Conservation (phyloP, 2,888 invertebrate genomes). For the Monochamus alternatus region DNA sequence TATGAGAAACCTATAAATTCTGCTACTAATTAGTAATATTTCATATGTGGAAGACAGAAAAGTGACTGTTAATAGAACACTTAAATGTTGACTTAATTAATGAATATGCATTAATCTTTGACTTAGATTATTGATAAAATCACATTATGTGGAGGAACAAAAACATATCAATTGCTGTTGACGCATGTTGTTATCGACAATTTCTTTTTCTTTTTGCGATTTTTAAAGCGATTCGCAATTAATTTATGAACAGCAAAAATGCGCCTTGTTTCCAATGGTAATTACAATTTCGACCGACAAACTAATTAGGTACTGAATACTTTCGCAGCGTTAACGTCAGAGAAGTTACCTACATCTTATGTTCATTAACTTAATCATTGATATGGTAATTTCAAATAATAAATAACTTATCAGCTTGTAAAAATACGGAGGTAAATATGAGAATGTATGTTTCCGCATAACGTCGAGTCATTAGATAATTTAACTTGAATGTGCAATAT, state of each 20-base stretch:
- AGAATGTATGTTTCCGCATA: background rate
- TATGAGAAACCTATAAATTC: constrained; percentile 1
- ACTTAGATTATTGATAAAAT: constrained; percentile 25
- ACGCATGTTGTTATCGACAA: constrained; percentile 48
- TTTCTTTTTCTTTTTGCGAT: constrained; percentile 35
- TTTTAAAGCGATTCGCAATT: constrained; percentile 21
- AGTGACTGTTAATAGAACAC: constrained; percentile 15
- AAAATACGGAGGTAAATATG: constrained; percentile 4
- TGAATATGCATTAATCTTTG: constrained; percentile 38
- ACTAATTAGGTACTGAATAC: background rate
- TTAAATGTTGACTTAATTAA: constrained; percentile 35
- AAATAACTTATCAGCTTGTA: constrained; percentile 4
- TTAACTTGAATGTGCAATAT: no score
- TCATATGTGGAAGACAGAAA: constrained; percentile 8
- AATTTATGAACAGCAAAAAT: background rate
- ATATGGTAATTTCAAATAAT: constrained; percentile 29
- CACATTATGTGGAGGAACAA: constrained; percentile 17
- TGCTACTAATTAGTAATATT: constrained; percentile 16
- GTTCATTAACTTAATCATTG: constrained; percentile 18
- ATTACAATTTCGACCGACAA: background rate
- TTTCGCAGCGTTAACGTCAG: background rate
- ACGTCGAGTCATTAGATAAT: no score
- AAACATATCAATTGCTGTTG: constrained; percentile 38
- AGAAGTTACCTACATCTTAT: constrained; percentile 16
- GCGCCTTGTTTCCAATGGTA: constrained; percentile 1